phyloP scores from a whole-genome alignment of 1,140 invertebrate species.

The Cherax destructor region DNA sequence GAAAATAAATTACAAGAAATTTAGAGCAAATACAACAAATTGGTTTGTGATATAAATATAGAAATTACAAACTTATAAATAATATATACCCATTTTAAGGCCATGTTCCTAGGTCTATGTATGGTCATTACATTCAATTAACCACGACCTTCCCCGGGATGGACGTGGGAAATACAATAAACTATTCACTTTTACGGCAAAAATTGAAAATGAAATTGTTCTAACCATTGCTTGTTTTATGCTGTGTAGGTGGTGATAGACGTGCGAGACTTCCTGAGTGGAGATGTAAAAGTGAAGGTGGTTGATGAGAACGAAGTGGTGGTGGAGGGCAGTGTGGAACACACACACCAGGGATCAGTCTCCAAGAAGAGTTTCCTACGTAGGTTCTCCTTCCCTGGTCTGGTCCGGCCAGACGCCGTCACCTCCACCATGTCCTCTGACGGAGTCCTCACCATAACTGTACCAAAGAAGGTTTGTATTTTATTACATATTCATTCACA shows the following conservation, averaged over 20 bases:
- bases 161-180: too few relatives aligned
- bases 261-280: slow-evolving; percentile 65
- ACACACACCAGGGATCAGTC: slow-evolving; percentile 35
- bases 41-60: too few relatives aligned
- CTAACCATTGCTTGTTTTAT: not conserved
- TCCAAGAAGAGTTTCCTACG: slow-evolving; percentile 62
- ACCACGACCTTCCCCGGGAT: too few relatives aligned
- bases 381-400: slow-evolving; percentile 62
- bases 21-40: too few relatives aligned
- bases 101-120: too few relatives aligned
- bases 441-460: slow-evolving; percentile 64
- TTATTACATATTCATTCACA: not conserved
- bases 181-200: too few relatives aligned
- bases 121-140: too few relatives aligned
- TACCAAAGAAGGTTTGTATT: slow-evolving; percentile 54
- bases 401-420: slow-evolving; percentile 44
- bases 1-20: too few relatives aligned
- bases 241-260: slow-evolving; percentile 63
- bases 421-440: slow-evolving; percentile 67
- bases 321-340: slow-evolving; percentile 66
- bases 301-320: slow-evolving; percentile 67
- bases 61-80: too few relatives aligned
- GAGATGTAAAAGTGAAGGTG: slow-evolving; percentile 66
- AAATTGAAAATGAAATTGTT: too few relatives aligned
- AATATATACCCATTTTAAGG: too few relatives aligned